phyloP scores from a whole-genome alignment of 2,797 vertebrate genomes.

The Gymnothorax reevesii region DNA sequence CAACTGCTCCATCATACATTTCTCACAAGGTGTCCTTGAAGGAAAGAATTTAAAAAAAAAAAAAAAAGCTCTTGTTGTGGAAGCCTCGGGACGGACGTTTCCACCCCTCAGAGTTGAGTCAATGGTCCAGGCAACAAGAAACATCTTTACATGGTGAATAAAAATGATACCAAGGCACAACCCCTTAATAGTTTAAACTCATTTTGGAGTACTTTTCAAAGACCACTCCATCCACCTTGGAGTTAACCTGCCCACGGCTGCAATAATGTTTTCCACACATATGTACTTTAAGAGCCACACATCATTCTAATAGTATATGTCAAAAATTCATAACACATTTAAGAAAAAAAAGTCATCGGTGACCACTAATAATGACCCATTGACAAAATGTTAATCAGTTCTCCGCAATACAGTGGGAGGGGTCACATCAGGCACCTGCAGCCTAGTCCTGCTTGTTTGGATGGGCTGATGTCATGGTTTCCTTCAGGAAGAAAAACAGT shows the following conservation, averaged over 20 bases:
- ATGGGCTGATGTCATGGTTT: neutral
- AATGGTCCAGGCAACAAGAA: neutral
- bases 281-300: neutral
- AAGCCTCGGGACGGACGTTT: neutral
- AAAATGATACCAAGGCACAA: neutral
- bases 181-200: neutral
- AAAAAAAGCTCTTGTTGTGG: neutral
- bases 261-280: neutral
- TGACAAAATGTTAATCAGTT: neutral
- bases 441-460: neutral
- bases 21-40: too few relatives aligned
- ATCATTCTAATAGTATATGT: neutral
- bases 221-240: neutral
- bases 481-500: neutral
- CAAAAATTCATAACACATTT: neutral
- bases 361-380: neutral
- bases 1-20: too few relatives aligned
- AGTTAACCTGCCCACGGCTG: neutral
- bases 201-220: neutral
- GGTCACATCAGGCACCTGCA: neutral
- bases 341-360: neutral
- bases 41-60: too few relatives aligned
- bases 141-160: neutral
- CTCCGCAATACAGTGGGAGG: neutral
- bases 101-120: neutral